A percentile compares a stretch with the other conserved stretches of the same genome.
Conservation (phyloP, 2,113 vertebrate species). For the Vulpes lagopus region DNA sequence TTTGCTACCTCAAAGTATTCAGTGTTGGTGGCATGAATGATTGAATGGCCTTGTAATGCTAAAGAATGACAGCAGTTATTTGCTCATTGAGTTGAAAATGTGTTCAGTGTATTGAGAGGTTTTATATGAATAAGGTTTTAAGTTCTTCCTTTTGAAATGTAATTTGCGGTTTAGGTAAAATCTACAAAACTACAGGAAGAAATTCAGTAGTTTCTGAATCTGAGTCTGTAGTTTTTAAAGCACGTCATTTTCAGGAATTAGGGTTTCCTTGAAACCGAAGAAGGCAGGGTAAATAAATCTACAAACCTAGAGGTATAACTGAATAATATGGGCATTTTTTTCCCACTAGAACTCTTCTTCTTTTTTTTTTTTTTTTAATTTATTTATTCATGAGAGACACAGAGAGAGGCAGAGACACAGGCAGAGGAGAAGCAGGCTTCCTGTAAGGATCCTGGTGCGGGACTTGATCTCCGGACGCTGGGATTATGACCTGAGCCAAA, state of each 20-base stretch:
- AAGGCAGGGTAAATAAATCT: neutral
- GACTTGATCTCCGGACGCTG: no score
- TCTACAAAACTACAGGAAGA: neutral
- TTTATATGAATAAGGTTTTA: neutral
- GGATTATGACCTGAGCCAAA: no score
- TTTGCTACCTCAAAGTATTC: neutral
- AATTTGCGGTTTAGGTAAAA: slow-evolving; percentile 30
- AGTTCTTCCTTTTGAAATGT: neutral
- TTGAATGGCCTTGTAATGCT: neutral
- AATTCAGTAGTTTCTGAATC: neutral
- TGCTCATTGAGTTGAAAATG: neutral
- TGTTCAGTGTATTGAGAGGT: neutral
- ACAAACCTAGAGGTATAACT: neutral
- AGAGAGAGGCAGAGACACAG: no score
- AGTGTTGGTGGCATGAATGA: neutral
- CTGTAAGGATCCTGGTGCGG: no score
- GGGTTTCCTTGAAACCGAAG: neutral
- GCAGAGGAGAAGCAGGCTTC: no score
- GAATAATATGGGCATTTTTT: neutral
- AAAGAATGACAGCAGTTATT: neutral
- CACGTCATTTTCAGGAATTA: neutral
- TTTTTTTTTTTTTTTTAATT: no score
- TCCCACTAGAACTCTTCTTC: neutral
- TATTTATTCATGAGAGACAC: no score
- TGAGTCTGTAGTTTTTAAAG: neutral